Percentiles rank a stretch among this genome's conserved stretches.
Evolutionary conservation across 1,140 invertebrate species (phyloP).

Genomic region (Drosophila arawakana): DNA sequence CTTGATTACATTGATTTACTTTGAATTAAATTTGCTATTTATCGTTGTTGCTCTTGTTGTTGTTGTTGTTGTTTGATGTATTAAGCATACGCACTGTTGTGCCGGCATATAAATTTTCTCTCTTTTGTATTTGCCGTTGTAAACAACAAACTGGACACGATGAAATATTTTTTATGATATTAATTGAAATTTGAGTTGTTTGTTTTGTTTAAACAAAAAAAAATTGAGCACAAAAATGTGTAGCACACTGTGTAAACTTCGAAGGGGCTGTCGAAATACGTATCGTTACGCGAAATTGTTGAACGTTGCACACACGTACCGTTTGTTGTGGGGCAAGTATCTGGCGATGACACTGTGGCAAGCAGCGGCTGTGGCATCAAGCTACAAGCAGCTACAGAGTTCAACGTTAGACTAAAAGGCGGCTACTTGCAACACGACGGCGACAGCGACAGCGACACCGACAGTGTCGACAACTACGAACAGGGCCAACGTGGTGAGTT

Average conservation of each 20-base stretch:
- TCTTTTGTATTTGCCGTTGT: constrained; percentile 6
- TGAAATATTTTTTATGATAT: constrained; percentile 9
- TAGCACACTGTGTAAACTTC: not conserved
- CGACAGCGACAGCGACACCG: not conserved
- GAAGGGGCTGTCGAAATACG: constrained; percentile 14
- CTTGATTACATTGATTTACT: constrained; percentile 24
- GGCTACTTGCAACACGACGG: constrained; percentile 17
- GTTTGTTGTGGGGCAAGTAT: constrained; percentile 13
- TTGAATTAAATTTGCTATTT: constrained; percentile 13
- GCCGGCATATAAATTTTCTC: constrained; percentile 10
- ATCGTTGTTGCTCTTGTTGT: constrained; percentile 23
- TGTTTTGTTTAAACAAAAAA: constrained; percentile 27
- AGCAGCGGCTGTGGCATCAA: constrained; percentile 53
- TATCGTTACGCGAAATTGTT: constrained; percentile 4
- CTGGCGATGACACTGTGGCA: constrained; percentile 7
- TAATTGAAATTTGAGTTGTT: constrained; percentile 5
- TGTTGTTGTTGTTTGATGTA: constrained; percentile 43
- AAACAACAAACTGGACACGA: constrained; percentile 28
- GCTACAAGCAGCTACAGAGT: constrained; percentile 72
- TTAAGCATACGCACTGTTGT: constrained; percentile 52
- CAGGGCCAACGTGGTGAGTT: constrained; percentile 7
- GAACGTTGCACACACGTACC: constrained; percentile 28
- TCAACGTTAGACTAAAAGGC: constrained; percentile 74
- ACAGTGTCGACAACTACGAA: not conserved
- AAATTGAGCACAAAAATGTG: constrained; percentile 46